Evolutionary conservation across 2,113 vertebrate species (phyloP), one percentile per base, ranked within the genome.

Genomic region (Odocoileus virginianus): DNA sequence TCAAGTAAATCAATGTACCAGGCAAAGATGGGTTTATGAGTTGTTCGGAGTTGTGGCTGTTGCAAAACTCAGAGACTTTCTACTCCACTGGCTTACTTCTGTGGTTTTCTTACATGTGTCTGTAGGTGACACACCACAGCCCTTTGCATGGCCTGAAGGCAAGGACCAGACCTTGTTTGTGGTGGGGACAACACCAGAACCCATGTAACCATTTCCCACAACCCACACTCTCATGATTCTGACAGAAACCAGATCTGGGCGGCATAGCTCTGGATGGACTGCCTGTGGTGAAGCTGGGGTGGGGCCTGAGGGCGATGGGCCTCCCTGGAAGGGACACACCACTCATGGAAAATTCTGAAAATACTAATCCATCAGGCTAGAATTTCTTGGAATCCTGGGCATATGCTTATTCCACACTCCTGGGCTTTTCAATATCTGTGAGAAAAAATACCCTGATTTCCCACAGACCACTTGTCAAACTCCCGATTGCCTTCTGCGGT

Each of bases 391-490:
- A 6, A 58, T 64, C 79, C 27, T 71, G 43, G 30, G 40, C 13
- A 25, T 64, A 52, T 94, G 54, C 85, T 67, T 33, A 64, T 89
- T 87, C 17, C 9, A 15, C 8, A 64, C 19, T 89, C 87, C 54
- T 87, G 84, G 43, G 78, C 14, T 87, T 92, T 92, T 92, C 64
- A 90, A 79, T 28, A 36, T 21, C 43, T 89, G 28, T 91, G 43
- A 94, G 61, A 96, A 87, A 82, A 85, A 79, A 89, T 16, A 54
- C 55, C 57, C 85, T 89, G 40, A 50, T 93, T 89, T 97, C 94
- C 81, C 71, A 95, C 93, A 97, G 94, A 95, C 95, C 91, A 97
- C 96, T 97, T 97, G 96, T 87, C 82, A 98, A 93, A 67, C 61
- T 47, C 61, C 88, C 94, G 45, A 58, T 27, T 89, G 16, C 28